Evolutionary conservation across 2,113 vertebrate genomes (phyloP).

Genomic region (Antechinus stuartii): DNA sequence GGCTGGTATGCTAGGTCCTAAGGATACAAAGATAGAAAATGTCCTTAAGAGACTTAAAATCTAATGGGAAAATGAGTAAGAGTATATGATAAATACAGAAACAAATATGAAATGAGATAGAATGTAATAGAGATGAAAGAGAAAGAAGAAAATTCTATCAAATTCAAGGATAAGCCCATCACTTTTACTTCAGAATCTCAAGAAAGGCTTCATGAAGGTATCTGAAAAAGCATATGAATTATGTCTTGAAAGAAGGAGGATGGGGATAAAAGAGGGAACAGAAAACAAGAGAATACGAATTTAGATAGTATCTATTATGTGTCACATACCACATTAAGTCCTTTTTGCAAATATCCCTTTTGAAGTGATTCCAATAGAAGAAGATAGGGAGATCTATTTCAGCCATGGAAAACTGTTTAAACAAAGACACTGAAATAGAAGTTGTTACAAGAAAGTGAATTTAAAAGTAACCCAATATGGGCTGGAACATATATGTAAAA

Average conservation of each 20-base stretch:
- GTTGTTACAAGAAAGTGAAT: not conserved
- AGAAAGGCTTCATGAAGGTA: not conserved
- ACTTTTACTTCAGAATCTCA: not conserved
- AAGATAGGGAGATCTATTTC: not conserved
- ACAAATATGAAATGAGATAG: not conserved
- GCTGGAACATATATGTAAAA: not conserved
- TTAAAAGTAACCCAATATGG: not conserved
- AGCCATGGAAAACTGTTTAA: not conserved
- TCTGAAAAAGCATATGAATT: not conserved
- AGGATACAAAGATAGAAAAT: not conserved
- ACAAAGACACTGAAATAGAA: not conserved
- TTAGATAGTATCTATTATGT: not conserved
- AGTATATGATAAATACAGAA: not conserved
- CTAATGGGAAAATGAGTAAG: not conserved
- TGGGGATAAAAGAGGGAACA: not conserved
- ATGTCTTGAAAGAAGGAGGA: not conserved
- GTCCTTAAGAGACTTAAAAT: not conserved
- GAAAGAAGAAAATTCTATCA: not conserved
- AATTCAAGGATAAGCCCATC: not conserved
- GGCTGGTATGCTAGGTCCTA: not conserved
- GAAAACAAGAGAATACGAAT: not conserved
- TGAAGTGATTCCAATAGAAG: not conserved
- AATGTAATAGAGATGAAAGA: not conserved
- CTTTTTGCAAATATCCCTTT: not conserved
- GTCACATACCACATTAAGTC: not conserved